Conservation (phyloP, 2,113 vertebrate species). For the Trinectes maculatus region DNA sequence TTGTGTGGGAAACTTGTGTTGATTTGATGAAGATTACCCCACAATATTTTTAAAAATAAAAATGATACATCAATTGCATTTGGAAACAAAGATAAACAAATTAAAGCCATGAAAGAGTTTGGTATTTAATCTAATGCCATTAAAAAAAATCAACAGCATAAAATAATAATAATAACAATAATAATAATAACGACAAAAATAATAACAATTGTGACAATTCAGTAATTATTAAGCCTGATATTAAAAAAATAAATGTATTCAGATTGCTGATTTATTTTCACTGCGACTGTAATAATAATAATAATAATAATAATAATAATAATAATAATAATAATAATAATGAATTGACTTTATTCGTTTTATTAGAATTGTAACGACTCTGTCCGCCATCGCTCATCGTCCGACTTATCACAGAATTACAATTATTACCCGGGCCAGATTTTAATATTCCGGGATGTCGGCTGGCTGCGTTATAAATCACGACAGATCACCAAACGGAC, state of each 20-base stretch:
- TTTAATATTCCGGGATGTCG: conserved; percentile 29
- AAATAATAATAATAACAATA: too few relatives aligned
- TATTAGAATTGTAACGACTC: conserved; percentile 12
- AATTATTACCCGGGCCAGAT: conserved; percentile 25
- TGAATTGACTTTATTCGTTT: conserved; percentile 13
- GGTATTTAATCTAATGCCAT: too few relatives aligned
- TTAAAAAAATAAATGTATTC: background rate
- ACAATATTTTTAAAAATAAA: too few relatives aligned
- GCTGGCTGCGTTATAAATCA: conserved; percentile 36
- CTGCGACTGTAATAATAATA: background rate
- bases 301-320: conserved; percentile 28
- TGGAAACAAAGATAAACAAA: too few relatives aligned
- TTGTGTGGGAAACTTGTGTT: too few relatives aligned
- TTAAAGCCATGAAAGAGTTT: too few relatives aligned
- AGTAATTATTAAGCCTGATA: background rate
- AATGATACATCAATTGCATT: too few relatives aligned
- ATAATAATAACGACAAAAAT: too few relatives aligned
- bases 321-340: conserved; percentile 27
- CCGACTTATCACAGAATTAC: conserved; percentile 37
- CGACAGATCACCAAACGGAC: conserved; percentile 51
- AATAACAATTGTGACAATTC: too few relatives aligned
- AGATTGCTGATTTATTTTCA: background rate
- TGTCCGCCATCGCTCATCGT: conserved; percentile 29
- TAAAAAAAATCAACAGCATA: too few relatives aligned
- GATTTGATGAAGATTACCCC: too few relatives aligned